Base-by-base conservation (phyloP, 2,888 invertebrate species). In the Formica aserva region DNA sequence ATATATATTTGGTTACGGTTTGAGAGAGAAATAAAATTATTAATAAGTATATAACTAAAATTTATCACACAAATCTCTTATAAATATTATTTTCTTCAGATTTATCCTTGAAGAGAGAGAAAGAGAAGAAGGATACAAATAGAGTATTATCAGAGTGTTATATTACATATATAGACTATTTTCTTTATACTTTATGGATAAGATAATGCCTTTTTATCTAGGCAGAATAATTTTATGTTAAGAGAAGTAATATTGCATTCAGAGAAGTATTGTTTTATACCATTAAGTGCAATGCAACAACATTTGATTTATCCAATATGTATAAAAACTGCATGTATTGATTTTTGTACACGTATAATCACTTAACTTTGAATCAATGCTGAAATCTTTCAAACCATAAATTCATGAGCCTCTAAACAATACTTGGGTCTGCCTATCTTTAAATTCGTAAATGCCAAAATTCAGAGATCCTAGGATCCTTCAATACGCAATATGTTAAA, bases 101-200 rank as follows among this genome's bases (percentile, higher is more conserved):
- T 55, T 71, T 55, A 55, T 57, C 35, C 6, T 71, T 71, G 55
- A 55, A 45, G 26, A 55, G 18, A 18, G 45, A n/a, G 22, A 57
- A 26, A 71, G 1, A 71, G 22, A 22, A 35, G n/a, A 29, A 67
- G 18, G 9, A 48, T 48, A 11, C 6, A 48, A 67, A 38, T n/a
- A 65, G n/a, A 41, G 18, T 13, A 63, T 65, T 52, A 52, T 65
- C 74, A 29, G 5, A 72, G 3, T 74, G 11, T 60, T 18, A 18
- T 18, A 18, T 57, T n/a, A 72, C n/a, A 35, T 52, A n/a, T n/a
- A 38, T n/a, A 15, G 22, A 63, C 1, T 48, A 26, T 5, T 3
- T 55, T 55, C 11, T 32, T 32, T 65, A 55, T 71, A 65, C 11
- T 26, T 63, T 72, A 45, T 13, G 71, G 26, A 71, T 78, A 69